Evolutionary conservation across 2,113 vertebrate species (phyloP).

Genomic region (Phoxinus phoxinus): DNA sequence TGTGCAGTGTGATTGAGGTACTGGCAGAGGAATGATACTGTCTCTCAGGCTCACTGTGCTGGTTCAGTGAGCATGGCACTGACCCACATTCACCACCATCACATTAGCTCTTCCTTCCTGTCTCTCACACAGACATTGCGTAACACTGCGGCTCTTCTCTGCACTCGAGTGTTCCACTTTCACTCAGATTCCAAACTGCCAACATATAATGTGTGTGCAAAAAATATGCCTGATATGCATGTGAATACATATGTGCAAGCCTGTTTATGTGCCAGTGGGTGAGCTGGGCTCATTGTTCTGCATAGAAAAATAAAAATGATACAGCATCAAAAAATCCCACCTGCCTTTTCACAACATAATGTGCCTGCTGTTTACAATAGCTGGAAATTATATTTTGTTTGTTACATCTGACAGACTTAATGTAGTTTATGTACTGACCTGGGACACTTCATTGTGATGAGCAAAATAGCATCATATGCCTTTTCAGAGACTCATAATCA

Average conservation of each 20-base stretch:
- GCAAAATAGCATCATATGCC: slow-evolving; percentile 1
- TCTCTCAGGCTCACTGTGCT: slow-evolving; percentile 30
- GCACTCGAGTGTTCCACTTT: slow-evolving; percentile 7
- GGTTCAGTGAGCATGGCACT: slow-evolving; percentile 56
- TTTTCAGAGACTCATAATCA: neutral
- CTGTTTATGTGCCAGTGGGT: neutral
- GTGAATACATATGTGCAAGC: neutral
- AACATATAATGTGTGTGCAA: neutral
- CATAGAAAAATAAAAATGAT: neutral
- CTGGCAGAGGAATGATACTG: slow-evolving; percentile 2
- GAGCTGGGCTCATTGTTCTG: neutral
- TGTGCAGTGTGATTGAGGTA: neutral
- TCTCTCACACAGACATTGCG: slow-evolving; percentile 51
- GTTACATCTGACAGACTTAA: neutral
- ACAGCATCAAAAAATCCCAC: neutral
- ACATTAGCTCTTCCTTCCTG: slow-evolving; percentile 37
- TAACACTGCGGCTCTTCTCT: slow-evolving; percentile 46
- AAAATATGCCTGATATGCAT: neutral
- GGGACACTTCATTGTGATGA: neutral
- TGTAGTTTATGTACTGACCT: neutral
- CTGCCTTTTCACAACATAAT: neutral
- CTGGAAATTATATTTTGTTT: slow-evolving; percentile 2
- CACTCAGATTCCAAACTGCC: slow-evolving; percentile 6
- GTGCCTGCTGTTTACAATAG: neutral
- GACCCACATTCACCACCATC: slow-evolving; percentile 58